phyloP scores from a whole-genome alignment of 2,888 invertebrate species.

The Folsomia manolachei region DNA sequence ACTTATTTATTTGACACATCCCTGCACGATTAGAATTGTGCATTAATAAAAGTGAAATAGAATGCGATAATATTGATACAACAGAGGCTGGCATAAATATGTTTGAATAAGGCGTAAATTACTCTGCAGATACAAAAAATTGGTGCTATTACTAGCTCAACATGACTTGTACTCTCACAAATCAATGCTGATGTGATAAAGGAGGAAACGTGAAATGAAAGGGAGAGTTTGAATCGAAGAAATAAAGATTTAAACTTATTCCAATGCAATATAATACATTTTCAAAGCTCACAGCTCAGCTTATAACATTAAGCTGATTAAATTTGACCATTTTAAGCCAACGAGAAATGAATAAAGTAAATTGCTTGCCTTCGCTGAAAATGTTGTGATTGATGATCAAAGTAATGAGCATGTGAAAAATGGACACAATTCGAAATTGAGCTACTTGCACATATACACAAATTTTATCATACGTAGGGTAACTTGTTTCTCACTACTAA shows the following conservation, averaged over 20 bases:
- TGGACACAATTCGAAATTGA: background rate
- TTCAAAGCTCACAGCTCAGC: too few species aligned
- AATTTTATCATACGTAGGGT: background rate
- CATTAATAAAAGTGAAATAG: too few species aligned
- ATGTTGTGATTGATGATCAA: background rate
- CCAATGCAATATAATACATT: too few species aligned
- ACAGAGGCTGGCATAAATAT: too few species aligned
- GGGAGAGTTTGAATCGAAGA: too few species aligned
- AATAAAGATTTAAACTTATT: background rate
- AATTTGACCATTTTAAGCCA: background rate
- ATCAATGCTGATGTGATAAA: background rate
- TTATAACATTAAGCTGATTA: background rate
- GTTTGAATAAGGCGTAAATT: too few species aligned
- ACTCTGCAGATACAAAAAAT: too few species aligned
- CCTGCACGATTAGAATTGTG: too few species aligned
- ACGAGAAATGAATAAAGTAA: background rate
- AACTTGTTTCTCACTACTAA: background rate
- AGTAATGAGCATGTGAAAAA: background rate
- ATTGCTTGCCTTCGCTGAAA: background rate
- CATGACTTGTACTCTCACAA: background rate
- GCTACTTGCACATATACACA: background rate
- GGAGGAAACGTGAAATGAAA: background rate
- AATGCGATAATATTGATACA: too few species aligned
- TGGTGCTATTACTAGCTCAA: too few species aligned
- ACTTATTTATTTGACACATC: too few species aligned